Evolutionary conservation across 1,140 invertebrate genomes (phyloP).

Genomic region (Aporrectodea caliginosa): DNA sequence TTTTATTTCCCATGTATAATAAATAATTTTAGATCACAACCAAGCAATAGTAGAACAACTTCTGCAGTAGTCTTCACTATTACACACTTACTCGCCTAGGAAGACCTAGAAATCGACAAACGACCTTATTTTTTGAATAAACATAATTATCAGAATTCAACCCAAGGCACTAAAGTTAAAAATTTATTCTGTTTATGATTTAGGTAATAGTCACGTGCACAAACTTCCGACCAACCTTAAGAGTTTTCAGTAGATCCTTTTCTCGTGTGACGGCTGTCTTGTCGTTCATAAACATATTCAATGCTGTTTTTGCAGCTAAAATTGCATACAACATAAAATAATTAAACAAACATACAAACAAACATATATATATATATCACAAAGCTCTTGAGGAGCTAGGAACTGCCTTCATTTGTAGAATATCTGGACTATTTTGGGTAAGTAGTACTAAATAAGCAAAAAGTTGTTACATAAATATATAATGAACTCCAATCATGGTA

Average conservation of each 20-base stretch:
- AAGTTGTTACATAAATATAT: no score
- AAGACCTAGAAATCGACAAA: no score
- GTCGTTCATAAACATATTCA: constrained; percentile 83
- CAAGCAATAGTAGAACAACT: neutral
- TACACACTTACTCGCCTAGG: no score
- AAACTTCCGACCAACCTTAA: constrained; percentile 72
- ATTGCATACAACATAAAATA: constrained; percentile 33
- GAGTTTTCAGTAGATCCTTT: constrained; percentile 84
- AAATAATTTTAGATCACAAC: neutral
- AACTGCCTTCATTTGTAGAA: no score
- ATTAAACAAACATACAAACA: neutral
- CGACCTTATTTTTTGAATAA: no score
- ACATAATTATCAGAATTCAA: neutral
- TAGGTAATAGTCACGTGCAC: no score
- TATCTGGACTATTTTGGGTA: no score
- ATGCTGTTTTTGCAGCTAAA: constrained; percentile 78
- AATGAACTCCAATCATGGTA: no score
- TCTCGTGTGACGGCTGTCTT: constrained; percentile 74
- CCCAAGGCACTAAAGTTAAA: constrained; percentile 5
- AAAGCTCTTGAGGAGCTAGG: no score
- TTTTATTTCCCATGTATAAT: neutral
- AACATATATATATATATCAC: neutral
- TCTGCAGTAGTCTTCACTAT: neutral
- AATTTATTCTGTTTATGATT: no score
- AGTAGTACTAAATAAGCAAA: no score